Evolutionary conservation across 2,888 invertebrate genomes (phyloP).

Genomic region (Leptopilina myrica): DNA sequence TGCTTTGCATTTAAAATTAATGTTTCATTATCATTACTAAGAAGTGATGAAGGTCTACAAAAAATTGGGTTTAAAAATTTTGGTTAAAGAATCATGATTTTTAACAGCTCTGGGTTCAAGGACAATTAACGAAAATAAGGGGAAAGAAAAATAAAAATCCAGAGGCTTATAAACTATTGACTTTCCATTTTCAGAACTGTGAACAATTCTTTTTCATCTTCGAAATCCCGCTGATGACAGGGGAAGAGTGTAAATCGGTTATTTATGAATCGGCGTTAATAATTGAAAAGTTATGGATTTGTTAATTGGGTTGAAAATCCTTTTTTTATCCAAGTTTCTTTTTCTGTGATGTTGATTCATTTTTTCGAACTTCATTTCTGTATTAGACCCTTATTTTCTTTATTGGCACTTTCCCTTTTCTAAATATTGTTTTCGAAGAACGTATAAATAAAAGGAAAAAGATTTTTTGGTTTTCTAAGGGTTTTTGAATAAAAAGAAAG

Average conservation of each 20-base stretch:
- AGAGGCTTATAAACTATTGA: neutral
- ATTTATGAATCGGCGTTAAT: conserved; percentile 5
- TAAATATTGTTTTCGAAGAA: too few species aligned
- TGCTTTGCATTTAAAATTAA: too few species aligned
- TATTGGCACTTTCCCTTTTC: too few species aligned
- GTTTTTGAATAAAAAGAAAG: too few species aligned
- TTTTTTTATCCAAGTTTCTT: neutral
- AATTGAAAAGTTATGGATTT: conserved; percentile 6
- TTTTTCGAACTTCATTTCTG: neutral
- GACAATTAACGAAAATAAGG: neutral
- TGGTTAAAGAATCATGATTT: neutral
- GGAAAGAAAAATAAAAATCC: neutral
- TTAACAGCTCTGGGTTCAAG: neutral
- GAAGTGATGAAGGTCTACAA: too few species aligned
- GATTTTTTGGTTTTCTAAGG: too few species aligned
- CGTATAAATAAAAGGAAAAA: too few species aligned
- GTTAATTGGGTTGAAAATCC: conserved; percentile 21
- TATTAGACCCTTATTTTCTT: neutral
- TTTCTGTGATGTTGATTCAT: too few species aligned
- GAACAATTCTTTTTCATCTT: neutral
- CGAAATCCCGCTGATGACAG: neutral
- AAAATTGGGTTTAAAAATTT: too few species aligned
- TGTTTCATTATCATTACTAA: too few species aligned
- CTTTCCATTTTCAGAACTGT: neutral
- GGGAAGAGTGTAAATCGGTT: neutral